A percentile compares a stretch with the other conserved stretches of the same genome.
Evolutionary conservation across 1,140 invertebrate genomes (phyloP).

Genomic region (Uloborus diversus): DNA sequence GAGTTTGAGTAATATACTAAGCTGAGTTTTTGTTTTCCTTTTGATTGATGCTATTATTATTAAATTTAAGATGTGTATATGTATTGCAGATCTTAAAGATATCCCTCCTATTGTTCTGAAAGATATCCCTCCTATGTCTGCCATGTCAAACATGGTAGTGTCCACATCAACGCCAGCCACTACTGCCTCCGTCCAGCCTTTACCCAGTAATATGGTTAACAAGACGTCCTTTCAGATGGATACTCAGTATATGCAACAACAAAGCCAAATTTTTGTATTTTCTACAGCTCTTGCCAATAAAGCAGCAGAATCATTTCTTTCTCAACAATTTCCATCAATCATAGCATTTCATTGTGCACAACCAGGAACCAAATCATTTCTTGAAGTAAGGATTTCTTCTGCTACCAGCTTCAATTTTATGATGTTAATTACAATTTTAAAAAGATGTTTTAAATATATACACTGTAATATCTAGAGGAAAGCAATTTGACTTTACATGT

Average conservation of each 20-base stretch:
- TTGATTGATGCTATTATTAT: background rate
- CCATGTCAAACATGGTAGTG: constrained; percentile 56
- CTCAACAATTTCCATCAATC: constrained; percentile 88
- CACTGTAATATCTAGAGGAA: too few species aligned
- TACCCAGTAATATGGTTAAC: constrained; percentile 79
- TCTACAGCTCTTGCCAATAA: constrained; percentile 93
- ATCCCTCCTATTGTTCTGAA: background rate
- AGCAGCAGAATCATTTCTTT: constrained; percentile 89
- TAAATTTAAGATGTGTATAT: background rate
- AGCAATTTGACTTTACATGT: too few species aligned
- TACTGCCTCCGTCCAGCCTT: constrained; percentile 71
- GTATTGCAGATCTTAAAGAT: too few species aligned
- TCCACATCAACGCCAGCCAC: constrained; percentile 50
- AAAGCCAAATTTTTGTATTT: constrained; percentile 98
- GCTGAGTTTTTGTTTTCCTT: background rate
- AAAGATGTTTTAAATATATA: too few species aligned
- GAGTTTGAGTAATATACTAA: background rate
- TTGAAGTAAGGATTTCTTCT: constrained; percentile 77
- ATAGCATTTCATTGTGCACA: constrained; percentile 95
- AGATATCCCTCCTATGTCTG: constrained; percentile 53
- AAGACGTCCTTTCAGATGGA: constrained; percentile 83
- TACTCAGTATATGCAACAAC: constrained; percentile 90
- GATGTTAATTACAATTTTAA: constrained; percentile 21
- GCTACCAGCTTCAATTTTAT: too few species aligned
- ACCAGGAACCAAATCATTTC: constrained; percentile 91